Evolutionary conservation across 2,888 invertebrate species (phyloP).

Genomic region (Eulithis prunata): DNA sequence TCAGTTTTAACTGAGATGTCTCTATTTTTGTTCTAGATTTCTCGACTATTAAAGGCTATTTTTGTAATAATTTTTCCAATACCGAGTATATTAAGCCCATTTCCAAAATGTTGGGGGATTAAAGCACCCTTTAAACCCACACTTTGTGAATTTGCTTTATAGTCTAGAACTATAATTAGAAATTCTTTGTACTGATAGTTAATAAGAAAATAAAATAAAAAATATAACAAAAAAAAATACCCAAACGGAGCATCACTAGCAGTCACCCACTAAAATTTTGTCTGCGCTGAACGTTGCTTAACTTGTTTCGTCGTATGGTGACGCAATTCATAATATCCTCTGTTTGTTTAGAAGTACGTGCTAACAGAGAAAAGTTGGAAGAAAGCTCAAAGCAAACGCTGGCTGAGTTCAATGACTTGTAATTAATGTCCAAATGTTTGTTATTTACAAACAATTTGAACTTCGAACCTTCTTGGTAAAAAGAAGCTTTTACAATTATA

Average conservation of each 20-base stretch:
- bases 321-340: conserved; percentile 7
- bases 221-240: neutral
- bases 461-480: neutral
- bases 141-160: no score
- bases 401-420: conserved; percentile 35
- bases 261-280: neutral
- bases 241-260: neutral
- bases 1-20: no score
- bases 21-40: no score
- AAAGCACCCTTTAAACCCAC: no score
- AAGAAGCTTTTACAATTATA: no score
- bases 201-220: no score
- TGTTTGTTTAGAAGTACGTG: conserved; percentile 17
- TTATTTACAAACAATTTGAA: conserved; percentile 6
- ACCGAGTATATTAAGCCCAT: no score
- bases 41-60: no score
- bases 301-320: neutral
- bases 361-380: conserved; percentile 29
- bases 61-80: no score
- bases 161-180: no score
- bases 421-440: conserved; percentile 6
- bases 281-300: neutral
- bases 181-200: no score
- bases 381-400: conserved; percentile 30
- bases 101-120: no score